Evolutionary conservation across 37 sponge, comb jelly and placozoan genomes (phyloP).

Genomic region (Amphimedon queenslandica): DNA sequence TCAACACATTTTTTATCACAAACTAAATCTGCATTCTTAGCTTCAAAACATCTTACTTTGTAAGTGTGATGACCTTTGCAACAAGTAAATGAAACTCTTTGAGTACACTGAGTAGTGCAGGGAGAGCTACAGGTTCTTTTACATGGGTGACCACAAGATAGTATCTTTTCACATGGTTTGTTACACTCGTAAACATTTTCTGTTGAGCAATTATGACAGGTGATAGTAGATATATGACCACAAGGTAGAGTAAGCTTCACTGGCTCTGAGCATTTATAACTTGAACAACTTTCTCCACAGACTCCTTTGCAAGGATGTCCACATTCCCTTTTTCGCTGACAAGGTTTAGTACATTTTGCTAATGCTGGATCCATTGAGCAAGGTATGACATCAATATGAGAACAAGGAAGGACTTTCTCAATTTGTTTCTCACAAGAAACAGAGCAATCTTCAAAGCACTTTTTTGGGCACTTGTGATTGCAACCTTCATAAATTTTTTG

Average conservation of each 20-base stretch:
- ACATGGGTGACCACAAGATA: slow-evolving; percentile 42
- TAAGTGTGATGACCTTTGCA: slow-evolving; percentile 58
- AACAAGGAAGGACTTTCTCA: slow-evolving; percentile 22
- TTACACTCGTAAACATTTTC: slow-evolving; percentile 4
- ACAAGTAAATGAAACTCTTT: slow-evolving; percentile 14
- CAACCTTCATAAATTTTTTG: slow-evolving; percentile 1
- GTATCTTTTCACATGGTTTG: slow-evolving; percentile 33
- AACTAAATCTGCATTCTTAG: background rate
- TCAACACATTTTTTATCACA: slow-evolving; percentile 32
- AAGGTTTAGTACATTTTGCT: slow-evolving; percentile 37
- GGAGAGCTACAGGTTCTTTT: slow-evolving; percentile 35
- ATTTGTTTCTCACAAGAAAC: background rate
- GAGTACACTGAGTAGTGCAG: slow-evolving; percentile 25
- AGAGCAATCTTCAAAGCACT: slow-evolving; percentile 26
- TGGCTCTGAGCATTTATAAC: background rate
- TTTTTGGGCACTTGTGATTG: background rate
- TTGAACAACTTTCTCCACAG: slow-evolving; percentile 50
- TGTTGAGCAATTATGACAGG: background rate
- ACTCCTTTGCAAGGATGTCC: slow-evolving; percentile 22
- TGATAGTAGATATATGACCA: slow-evolving; percentile 1
- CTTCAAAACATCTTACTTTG: slow-evolving; percentile 9
- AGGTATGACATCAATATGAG: slow-evolving; percentile 19
- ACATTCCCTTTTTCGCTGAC: slow-evolving; percentile 38
- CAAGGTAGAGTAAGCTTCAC: background rate
- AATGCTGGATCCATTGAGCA: slow-evolving; percentile 40